Conservation (phyloP, 2,797 vertebrate species). For the Toxotes lorentzi region DNA sequence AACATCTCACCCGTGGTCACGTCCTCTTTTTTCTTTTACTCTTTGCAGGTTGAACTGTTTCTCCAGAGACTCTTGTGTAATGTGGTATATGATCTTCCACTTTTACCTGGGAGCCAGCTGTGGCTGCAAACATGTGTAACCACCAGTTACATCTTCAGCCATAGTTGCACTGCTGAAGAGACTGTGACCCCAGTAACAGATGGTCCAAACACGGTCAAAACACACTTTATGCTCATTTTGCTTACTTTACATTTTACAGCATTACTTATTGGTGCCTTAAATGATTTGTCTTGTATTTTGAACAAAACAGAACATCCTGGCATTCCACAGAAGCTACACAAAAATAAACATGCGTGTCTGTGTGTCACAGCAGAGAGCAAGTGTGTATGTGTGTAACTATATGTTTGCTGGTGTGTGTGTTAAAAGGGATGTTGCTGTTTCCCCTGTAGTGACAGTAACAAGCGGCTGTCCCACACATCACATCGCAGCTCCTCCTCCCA, state of each 20-base stretch:
- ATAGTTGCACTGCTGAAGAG: not conserved
- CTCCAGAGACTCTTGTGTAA: not conserved
- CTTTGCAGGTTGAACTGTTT: not conserved
- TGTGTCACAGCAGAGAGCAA: not conserved
- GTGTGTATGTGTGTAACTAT: not conserved
- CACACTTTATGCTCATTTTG: not conserved
- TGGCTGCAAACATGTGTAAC: not conserved
- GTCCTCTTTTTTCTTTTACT: too few species aligned
- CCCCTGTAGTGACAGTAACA: conserved; percentile 55
- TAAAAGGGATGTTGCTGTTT: conserved; percentile 66
- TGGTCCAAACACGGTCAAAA: not conserved
- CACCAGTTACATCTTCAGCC: not conserved
- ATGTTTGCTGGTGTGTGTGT: not conserved
- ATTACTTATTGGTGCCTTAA: not conserved
- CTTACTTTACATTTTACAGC: not conserved
- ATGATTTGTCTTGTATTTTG: not conserved
- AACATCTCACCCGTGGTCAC: too few species aligned
- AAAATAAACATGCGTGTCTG: not conserved
- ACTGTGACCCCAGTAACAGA: not conserved
- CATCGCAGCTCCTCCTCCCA: conserved; percentile 65
- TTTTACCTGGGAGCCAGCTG: not conserved
- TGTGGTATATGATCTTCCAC: not conserved
- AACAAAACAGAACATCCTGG: not conserved
- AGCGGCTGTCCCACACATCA: conserved; percentile 52
- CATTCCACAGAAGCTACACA: conserved; percentile 3